Conservation (phyloP, 2,797 vertebrate species). For the Natrix natrix region DNA sequence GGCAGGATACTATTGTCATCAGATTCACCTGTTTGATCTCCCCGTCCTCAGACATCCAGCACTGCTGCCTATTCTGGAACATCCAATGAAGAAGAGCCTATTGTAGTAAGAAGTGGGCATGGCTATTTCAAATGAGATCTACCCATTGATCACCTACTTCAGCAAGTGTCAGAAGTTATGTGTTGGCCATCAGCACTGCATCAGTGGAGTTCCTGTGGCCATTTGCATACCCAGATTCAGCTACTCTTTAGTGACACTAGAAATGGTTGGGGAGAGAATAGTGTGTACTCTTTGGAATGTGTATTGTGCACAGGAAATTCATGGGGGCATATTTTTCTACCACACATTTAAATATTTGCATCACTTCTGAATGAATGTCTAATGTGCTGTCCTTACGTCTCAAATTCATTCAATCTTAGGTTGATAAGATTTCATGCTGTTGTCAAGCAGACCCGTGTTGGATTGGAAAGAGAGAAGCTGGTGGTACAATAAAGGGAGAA, state of each 20-base stretch:
- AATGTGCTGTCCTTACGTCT: slow-evolving; percentile 45
- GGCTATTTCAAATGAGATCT: background rate
- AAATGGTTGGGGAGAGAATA: background rate
- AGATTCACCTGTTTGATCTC: background rate
- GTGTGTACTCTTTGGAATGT: background rate
- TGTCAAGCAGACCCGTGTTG: slow-evolving; percentile 45
- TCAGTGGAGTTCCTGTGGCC: background rate
- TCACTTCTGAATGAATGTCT: background rate
- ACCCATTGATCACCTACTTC: background rate
- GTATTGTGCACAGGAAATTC: background rate
- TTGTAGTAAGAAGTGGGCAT: background rate
- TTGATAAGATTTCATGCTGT: slow-evolving; percentile 59
- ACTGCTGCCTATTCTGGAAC: background rate
- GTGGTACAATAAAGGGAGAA: background rate
- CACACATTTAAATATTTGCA: background rate
- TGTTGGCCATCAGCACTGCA: background rate
- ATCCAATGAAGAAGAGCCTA: background rate
- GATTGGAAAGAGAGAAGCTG: slow-evolving; percentile 13
- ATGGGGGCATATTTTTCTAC: background rate
- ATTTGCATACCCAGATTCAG: background rate
- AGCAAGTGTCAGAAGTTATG: background rate
- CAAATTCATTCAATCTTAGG: slow-evolving; percentile 34
- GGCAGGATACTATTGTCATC: background rate
- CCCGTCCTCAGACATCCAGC: background rate
- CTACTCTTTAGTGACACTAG: background rate